Percentiles rank a stretch among this genome's conserved stretches.
phyloP scores from a whole-genome alignment of 30 jellyfish, hydroid and myxozoan genomes.

The Pelagia noctiluca region DNA sequence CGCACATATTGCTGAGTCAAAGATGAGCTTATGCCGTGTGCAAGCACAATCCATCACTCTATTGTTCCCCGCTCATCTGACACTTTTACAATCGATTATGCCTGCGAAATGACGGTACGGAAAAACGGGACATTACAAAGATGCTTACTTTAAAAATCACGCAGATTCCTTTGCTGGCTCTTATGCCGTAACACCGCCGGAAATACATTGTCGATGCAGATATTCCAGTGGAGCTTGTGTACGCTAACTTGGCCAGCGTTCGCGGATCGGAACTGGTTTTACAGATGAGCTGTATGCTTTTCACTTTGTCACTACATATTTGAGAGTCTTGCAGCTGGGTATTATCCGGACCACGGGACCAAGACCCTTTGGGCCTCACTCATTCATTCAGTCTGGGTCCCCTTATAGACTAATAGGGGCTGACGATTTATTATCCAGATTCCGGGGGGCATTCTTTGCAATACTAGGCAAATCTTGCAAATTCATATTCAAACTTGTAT shows the following conservation, averaged over 20 bases:
- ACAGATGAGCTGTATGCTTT: conserved; percentile 39
- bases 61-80: conserved; percentile 67
- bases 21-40: conserved; percentile 69
- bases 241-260: too few relatives aligned
- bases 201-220: conserved; percentile 62
- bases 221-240: conserved; percentile 15
- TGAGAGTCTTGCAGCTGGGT: conserved; percentile 62
- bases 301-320: conserved; percentile 52
- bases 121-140: conserved; percentile 67
- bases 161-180: conserved; percentile 52
- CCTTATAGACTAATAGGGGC: too few relatives aligned
- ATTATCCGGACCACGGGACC: too few relatives aligned
- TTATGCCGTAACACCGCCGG: conserved; percentile 79
- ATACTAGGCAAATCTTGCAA: too few relatives aligned
- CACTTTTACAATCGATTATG: conserved; percentile 78
- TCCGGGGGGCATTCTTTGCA: too few relatives aligned
- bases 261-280: conserved; percentile 74
- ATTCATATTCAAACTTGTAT: too few relatives aligned
- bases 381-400: too few relatives aligned
- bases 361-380: too few relatives aligned
- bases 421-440: too few relatives aligned
- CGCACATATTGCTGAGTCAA: conserved; percentile 66
- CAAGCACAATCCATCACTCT: conserved; percentile 65
- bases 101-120: conserved; percentile 73
- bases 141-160: conserved; percentile 49